Evolutionary conservation across 2,113 vertebrate genomes (phyloP).

Genomic region (Caretta caretta): DNA sequence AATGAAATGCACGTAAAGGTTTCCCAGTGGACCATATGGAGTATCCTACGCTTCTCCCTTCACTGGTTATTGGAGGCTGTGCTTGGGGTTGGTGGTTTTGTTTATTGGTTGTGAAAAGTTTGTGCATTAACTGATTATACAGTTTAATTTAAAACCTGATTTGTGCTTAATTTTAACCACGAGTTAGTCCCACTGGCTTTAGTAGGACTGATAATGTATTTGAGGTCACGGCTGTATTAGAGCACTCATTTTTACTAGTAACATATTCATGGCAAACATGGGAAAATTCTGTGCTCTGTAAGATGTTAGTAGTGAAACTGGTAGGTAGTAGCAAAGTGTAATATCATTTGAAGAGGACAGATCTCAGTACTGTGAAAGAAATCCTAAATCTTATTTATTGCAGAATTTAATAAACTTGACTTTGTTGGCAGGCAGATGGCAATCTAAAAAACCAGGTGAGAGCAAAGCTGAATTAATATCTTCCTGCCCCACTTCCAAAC

Average conservation of each 20-base stretch:
- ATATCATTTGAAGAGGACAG: constrained; percentile 24
- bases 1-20: neutral
- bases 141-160: neutral
- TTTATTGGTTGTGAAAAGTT: neutral
- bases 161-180: neutral
- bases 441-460: constrained; percentile 37
- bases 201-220: neutral
- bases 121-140: neutral
- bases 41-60: neutral
- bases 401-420: constrained; percentile 18
- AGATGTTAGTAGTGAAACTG: neutral
- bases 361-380: constrained; percentile 39
- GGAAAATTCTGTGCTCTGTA: neutral
- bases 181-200: neutral
- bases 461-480: constrained; percentile 27
- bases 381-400: constrained; percentile 19
- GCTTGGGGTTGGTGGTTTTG: neutral
- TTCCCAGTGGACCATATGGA: neutral
- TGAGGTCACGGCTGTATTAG: neutral
- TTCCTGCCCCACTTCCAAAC: neutral
- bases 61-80: neutral
- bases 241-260: neutral
- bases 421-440: constrained; percentile 56
- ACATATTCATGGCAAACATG: neutral
- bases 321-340: neutral